Evolutionary conservation across 2,797 vertebrate genomes (phyloP).

Genomic region (Schizopygopsis pylzovi): DNA sequence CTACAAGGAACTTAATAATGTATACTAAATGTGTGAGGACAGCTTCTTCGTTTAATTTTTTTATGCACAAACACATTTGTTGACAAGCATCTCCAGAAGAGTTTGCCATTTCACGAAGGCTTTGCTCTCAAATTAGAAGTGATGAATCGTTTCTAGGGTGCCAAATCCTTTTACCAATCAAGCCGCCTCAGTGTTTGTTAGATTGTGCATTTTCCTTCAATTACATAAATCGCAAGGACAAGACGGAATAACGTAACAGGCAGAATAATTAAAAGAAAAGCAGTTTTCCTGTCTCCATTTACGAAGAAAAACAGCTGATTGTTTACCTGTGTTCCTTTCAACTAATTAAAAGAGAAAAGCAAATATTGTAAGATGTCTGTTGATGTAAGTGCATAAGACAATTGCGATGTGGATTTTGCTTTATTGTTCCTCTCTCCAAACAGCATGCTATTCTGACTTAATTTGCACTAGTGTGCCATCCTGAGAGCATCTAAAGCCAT

Average conservation of each 20-base stretch:
- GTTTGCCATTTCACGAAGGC: conserved; percentile 73
- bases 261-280: conserved; percentile 77
- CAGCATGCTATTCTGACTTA: conserved; percentile 75
- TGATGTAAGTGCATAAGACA: conserved; percentile 74
- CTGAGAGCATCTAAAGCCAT: conserved; percentile 79
- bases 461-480: conserved; percentile 80
- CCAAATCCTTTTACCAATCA: conserved; percentile 74
- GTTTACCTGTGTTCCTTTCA: conserved; percentile 74
- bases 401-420: conserved; percentile 72
- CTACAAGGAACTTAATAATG: conserved; percentile 81
- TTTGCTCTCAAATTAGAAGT: conserved; percentile 75
- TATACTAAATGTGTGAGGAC: conserved; percentile 82
- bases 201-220: conserved; percentile 67
- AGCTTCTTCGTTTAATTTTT: conserved; percentile 65
- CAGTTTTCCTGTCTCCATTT: conserved; percentile 67
- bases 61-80: conserved; percentile 78
- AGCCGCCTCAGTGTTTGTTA: conserved; percentile 69
- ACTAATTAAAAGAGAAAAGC: conserved; percentile 76
- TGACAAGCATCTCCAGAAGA: conserved; percentile 77
- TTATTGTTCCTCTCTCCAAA: conserved; percentile 75
- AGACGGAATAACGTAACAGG: conserved; percentile 66
- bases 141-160: conserved; percentile 72
- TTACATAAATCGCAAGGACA: conserved; percentile 73
- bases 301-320: conserved; percentile 64
- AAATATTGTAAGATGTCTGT: conserved; percentile 72